Evolutionary conservation across 2,113 vertebrate species (phyloP), one percentile per base, ranked within the genome.

Genomic region (Microcebus tavaratra): DNA sequence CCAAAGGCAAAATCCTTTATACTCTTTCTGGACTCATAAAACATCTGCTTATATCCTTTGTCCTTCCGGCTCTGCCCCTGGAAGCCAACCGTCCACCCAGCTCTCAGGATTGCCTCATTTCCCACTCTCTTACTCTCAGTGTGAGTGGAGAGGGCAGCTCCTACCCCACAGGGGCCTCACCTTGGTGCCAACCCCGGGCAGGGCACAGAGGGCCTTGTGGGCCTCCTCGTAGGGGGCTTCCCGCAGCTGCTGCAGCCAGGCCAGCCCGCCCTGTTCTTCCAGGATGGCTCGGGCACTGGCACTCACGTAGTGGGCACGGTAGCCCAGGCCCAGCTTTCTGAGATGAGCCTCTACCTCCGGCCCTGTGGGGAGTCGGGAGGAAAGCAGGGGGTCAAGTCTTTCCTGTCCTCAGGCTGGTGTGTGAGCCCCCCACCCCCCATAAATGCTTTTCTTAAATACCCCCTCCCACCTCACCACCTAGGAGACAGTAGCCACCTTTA

Each of bases 131-230:
- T 83, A 61, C n/a, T 88, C 63, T 63, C n/a, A 39, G 2, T 79
- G 63, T 65, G 25, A 21, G 48, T 73, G 9, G 36, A 65, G 0
- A 87, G 21, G n/a, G 25, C 13, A 61, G 50, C 15, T 48, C 36
- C 76, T n/a, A 15, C 4, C 8, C 20, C 0, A 1, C 11, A 31
- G 4, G 59, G 48, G 27, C 31, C 98, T 94, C 91, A 99, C 99
- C 99, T 99, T 99, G 72, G 98, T 90, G 45, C 99, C 99, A 11
- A 99, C 99, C 0, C 99, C 99, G 0, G 99, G 99, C 59, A 99
- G 98, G 57, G 99, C 73, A 1, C 99, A 98, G 90, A 99, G 99
- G 72, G 99, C 99, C 48, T 98, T 97, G 73, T 98, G 98, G 15
- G 99, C 99, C 91, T 99, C 98, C 0, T 98, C 94, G 0, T 99